phyloP scores from a whole-genome alignment of 2,888 invertebrate species.

The Neoaliturus tenellus region DNA sequence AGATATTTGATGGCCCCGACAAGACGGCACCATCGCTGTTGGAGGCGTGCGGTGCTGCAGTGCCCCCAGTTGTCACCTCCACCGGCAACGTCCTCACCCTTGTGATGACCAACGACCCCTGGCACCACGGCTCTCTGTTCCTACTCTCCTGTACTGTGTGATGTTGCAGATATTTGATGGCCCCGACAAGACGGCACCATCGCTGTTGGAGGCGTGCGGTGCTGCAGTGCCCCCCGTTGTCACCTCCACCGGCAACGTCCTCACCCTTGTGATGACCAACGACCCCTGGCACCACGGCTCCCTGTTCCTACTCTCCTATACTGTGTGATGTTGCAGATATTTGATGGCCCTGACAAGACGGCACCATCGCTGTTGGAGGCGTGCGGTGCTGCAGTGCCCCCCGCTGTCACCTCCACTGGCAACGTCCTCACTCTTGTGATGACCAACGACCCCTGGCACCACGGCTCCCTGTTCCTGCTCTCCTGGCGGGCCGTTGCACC shows the following conservation, averaged over 20 bases:
- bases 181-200: constrained; percentile 77
- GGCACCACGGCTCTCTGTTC: constrained; percentile 74
- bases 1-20: constrained; percentile 86
- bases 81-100: constrained; percentile 71
- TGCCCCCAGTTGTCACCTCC: constrained; percentile 74
- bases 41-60: constrained; percentile 75
- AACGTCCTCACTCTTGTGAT: constrained; percentile 73
- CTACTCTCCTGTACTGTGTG: constrained; percentile 70
- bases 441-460: constrained; percentile 71
- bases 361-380: constrained; percentile 76
- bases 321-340: constrained; percentile 74
- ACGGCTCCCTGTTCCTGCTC: constrained; percentile 74
- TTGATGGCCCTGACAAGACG: constrained; percentile 83
- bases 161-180: constrained; percentile 83
- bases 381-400: constrained; percentile 76
- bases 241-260: constrained; percentile 64
- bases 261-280: constrained; percentile 74
- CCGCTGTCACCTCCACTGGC: constrained; percentile 72
- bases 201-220: constrained; percentile 77
- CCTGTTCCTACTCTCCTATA: constrained; percentile 73
- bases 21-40: constrained; percentile 77
- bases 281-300: constrained; percentile 73
- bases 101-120: constrained; percentile 72
- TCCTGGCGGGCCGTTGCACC: constrained; percentile 73
- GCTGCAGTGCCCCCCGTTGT: constrained; percentile 73